Evolutionary conservation across 2,113 vertebrate genomes (phyloP).

Genomic region (Hepsetus odoe): DNA sequence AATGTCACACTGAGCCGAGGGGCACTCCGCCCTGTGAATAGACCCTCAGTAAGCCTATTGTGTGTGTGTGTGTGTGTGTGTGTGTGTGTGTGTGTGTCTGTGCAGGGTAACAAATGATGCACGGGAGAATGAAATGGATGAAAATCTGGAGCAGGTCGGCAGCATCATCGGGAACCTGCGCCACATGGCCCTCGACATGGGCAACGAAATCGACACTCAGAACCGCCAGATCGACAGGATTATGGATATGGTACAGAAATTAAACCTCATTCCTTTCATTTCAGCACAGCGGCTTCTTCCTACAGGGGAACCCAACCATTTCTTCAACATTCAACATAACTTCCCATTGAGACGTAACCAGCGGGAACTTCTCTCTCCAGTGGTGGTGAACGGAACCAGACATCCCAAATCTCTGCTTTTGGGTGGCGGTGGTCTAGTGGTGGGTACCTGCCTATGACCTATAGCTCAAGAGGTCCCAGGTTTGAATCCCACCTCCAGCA

Average conservation of each 20-base stretch:
- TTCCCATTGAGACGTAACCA: too few species aligned
- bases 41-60: background rate
- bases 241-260: conserved; percentile 93
- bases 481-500: too few species aligned
- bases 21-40: background rate
- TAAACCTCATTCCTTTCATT: too few species aligned
- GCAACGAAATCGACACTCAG: conserved; percentile 99
- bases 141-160: conserved; percentile 98
- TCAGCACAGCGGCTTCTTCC: too few species aligned
- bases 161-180: conserved; percentile 98
- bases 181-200: conserved; percentile 99
- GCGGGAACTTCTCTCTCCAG: too few species aligned
- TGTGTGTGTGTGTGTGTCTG: conserved; percentile 38
- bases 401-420: too few species aligned
- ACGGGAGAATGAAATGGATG: conserved; percentile 98
- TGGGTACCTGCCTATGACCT: too few species aligned
- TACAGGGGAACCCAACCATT: too few species aligned
- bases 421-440: too few species aligned
- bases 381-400: too few species aligned
- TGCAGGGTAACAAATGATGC: conserved; percentile 96
- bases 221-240: conserved; percentile 99
- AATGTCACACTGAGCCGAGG: background rate
- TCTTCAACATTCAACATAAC: too few species aligned
- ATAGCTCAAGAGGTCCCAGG: too few species aligned
- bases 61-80: conserved; percentile 7